phyloP scores from a whole-genome alignment of 1,140 invertebrate genomes.

The Thaumatotibia leucotreta region DNA sequence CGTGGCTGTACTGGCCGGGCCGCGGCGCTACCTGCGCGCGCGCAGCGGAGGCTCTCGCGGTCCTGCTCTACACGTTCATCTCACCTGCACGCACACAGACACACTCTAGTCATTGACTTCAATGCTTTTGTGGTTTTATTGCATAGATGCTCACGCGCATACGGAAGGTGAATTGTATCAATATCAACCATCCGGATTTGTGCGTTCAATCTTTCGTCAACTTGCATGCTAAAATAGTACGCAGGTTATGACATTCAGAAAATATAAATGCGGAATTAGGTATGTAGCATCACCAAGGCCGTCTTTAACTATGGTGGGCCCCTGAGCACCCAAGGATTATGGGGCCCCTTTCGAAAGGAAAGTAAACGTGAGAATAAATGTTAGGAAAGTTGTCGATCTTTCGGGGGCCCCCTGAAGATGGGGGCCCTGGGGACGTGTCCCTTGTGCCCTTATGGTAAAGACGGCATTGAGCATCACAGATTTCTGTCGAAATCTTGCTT shows the following conservation, averaged over 20 bases:
- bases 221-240: background rate
- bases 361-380: too few species aligned
- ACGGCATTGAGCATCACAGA: too few species aligned
- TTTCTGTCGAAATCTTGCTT: too few species aligned
- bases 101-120: conserved; percentile 20
- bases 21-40: conserved; percentile 30
- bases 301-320: too few species aligned
- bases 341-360: too few species aligned
- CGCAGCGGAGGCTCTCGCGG: conserved; percentile 42
- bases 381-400: too few species aligned
- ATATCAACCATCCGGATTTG: background rate
- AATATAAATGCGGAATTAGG: background rate
- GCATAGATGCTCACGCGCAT: background rate
- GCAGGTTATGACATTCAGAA: background rate
- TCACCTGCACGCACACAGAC: conserved; percentile 42
- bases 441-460: too few species aligned
- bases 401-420: too few species aligned
- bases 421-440: too few species aligned
- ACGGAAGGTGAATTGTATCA: background rate
- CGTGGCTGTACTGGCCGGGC: conserved; percentile 53
- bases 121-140: conserved; percentile 6
- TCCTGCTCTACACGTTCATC: conserved; percentile 43
- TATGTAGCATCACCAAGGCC: too few species aligned
- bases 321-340: too few species aligned
- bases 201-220: background rate